Evolutionary conservation across 2,113 vertebrate genomes (phyloP).

Genomic region (Marmota monax): DNA sequence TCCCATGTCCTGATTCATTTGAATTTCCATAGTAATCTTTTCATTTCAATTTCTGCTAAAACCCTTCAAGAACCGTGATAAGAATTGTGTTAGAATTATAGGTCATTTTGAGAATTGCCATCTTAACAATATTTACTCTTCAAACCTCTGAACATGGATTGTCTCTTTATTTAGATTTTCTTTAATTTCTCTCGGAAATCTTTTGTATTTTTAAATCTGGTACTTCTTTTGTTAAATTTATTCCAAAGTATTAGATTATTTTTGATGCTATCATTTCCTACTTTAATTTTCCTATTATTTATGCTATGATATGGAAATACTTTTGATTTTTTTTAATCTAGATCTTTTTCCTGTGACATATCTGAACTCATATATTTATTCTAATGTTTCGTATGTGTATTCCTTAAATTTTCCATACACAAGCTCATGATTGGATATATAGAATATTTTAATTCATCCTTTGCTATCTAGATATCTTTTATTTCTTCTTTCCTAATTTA

Average conservation of each 20-base stretch:
- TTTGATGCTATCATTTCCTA: not conserved
- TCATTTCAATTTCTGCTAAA: not conserved
- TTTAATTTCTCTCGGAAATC: not conserved
- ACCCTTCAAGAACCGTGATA: not conserved
- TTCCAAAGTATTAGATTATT: not conserved
- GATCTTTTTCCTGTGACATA: not conserved
- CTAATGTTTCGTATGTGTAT: not conserved
- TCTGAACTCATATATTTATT: not conserved
- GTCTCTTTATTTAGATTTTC: not conserved
- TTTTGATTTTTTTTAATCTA: not conserved
- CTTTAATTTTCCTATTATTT: not conserved
- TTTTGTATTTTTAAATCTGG: not conserved
- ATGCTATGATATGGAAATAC: not conserved
- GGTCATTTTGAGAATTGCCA: not conserved
- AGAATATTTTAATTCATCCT: not conserved
- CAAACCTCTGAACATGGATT: not conserved
- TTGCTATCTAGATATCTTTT: not conserved
- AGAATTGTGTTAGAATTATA: not conserved
- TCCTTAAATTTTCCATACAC: not conserved
- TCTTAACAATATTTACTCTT: not conserved
- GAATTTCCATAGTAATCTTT: not conserved
- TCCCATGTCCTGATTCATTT: not conserved
- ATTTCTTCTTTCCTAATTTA: not conserved
- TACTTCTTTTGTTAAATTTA: no score
- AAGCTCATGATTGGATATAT: not conserved